Evolutionary conservation across 2,797 vertebrate species (phyloP).

Genomic region (Podarcis siculus): DNA sequence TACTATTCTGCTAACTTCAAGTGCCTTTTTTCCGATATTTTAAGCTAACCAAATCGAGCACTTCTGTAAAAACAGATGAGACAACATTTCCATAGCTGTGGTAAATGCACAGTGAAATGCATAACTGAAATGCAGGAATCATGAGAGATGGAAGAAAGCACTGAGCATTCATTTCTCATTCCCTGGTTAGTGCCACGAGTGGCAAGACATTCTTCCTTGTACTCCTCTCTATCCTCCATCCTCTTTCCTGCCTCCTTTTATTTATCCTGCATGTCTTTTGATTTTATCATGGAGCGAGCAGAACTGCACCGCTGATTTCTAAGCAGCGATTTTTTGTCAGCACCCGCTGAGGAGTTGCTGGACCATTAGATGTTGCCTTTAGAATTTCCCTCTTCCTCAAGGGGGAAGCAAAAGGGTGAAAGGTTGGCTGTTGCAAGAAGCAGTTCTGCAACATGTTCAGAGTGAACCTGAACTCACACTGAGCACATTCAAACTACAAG

Average conservation of each 20-base stretch:
- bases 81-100: neutral
- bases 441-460: neutral
- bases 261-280: neutral
- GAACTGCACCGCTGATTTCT: neutral
- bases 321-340: neutral
- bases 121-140: neutral
- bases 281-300: neutral
- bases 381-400: neutral
- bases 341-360: neutral
- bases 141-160: neutral
- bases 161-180: neutral
- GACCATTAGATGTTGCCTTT: constrained; percentile 6
- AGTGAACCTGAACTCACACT: neutral
- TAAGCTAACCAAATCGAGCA: neutral
- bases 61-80: neutral
- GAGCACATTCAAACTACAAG: neutral
- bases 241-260: neutral
- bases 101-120: neutral
- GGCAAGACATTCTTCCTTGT: neutral
- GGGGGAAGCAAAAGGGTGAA: neutral
- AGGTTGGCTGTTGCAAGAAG: constrained; percentile 8
- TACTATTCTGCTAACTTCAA: no score
- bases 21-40: neutral
- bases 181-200: neutral
- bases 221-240: neutral